Percentiles rank a stretch among this genome's conserved stretches.
Evolutionary conservation across 2,888 invertebrate species (phyloP).

Genomic region (Dioctria linearis): DNA sequence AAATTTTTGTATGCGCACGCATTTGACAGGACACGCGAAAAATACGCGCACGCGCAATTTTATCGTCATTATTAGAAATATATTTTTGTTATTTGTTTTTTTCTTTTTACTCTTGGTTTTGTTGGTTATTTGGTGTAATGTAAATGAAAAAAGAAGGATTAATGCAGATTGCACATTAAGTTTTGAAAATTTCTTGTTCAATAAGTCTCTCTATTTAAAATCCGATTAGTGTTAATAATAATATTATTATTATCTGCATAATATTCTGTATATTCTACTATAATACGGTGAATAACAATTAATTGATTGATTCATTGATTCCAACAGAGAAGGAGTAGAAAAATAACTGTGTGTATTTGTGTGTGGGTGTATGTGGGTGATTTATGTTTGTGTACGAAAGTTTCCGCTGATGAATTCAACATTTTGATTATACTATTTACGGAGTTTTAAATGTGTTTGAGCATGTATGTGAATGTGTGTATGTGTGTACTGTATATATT

Average conservation of each 20-base stretch:
- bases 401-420: constrained; percentile 26
- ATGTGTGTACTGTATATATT: no score
- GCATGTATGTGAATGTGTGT: no score
- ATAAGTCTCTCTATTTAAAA: constrained; percentile 34
- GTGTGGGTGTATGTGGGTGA: no score
- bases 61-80: no score
- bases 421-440: constrained; percentile 18
- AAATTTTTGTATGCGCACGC: constrained; percentile 9
- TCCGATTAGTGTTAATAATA: constrained; percentile 31
- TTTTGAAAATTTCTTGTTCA: constrained; percentile 13
- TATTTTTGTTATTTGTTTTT: no score
- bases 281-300: constrained; percentile 42
- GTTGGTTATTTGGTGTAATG: constrained; percentile 16
- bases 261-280: neutral
- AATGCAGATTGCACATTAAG: constrained; percentile 16
- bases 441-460: neutral
- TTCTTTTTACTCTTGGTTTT: neutral
- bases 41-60: neutral
- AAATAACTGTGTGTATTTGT: constrained; percentile 13
- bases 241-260: no score
- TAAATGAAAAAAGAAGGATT: constrained; percentile 18
- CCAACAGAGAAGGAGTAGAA: constrained; percentile 42
- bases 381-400: no score
- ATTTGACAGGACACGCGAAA: neutral
- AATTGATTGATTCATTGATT: constrained; percentile 40